A percentile compares a stretch with the other conserved stretches of the same genome.
Evolutionary conservation across 2,888 invertebrate species (phyloP).

Genomic region (Plagodis pulveraria): DNA sequence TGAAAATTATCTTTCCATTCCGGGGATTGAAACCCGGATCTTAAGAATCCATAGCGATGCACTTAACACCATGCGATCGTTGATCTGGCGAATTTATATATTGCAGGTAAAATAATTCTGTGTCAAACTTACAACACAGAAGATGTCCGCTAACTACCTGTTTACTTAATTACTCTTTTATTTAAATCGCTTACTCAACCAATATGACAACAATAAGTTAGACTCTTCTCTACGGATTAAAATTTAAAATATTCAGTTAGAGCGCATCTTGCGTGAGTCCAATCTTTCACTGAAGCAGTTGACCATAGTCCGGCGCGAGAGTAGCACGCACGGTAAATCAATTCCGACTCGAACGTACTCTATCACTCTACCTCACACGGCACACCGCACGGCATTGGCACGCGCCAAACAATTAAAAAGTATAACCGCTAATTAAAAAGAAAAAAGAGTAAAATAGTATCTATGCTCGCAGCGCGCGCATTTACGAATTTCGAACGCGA

Average conservation of each 20-base stretch:
- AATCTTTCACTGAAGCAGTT: constrained; percentile 61
- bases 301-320: constrained; percentile 77
- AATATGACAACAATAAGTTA: constrained; percentile 12
- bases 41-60: too few relatives aligned
- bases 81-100: too few relatives aligned
- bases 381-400: constrained; percentile 43
- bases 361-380: constrained; percentile 38
- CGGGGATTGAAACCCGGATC: too few relatives aligned
- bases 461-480: constrained; percentile 36
- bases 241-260: constrained; percentile 32
- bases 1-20: too few relatives aligned
- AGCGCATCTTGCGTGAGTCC: constrained; percentile 42
- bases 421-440: constrained; percentile 41
- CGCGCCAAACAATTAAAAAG: constrained; percentile 53
- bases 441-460: constrained; percentile 25
- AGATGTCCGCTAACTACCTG: not conserved
- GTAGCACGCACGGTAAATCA: constrained; percentile 55
- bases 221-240: constrained; percentile 22
- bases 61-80: too few relatives aligned
- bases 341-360: constrained; percentile 5
- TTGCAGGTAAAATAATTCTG: not conserved
- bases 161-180: not conserved
- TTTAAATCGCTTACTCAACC: constrained; percentile 1
- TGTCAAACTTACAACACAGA: not conserved
- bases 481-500: constrained; percentile 42